Conservation (phyloP, 2,797 vertebrate species). For the Phoebastria nigripes region DNA sequence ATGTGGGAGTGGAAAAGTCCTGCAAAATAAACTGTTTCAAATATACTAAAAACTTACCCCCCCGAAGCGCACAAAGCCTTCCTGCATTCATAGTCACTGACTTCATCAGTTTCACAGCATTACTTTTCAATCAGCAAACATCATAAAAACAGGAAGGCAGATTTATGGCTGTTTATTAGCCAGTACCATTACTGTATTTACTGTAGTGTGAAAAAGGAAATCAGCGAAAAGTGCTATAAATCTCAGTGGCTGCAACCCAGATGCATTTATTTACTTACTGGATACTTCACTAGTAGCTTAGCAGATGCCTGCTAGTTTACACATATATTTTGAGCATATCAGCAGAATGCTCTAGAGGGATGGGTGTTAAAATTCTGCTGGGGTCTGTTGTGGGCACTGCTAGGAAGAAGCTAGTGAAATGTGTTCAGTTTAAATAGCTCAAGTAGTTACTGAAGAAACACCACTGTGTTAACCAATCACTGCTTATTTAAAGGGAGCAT, state of each 20-base stretch:
- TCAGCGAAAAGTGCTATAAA: conserved; percentile 47
- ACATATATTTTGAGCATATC: conserved; percentile 55
- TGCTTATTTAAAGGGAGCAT: not conserved
- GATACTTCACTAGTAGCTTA: conserved; percentile 51
- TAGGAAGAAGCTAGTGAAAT: conserved; percentile 4
- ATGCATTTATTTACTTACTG: conserved; percentile 68
- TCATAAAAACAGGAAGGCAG: conserved; percentile 59
- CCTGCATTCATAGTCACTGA: conserved; percentile 30
- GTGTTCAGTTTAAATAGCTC: not conserved
- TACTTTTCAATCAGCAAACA: conserved; percentile 61
- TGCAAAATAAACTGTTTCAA: conserved; percentile 12
- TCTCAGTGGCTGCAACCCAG: conserved; percentile 61
- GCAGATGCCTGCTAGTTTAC: conserved; percentile 56
- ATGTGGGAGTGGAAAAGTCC: conserved; percentile 20
- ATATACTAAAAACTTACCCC: not conserved
- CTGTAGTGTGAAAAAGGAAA: conserved; percentile 68
- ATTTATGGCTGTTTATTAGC: conserved; percentile 66
- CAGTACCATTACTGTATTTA: conserved; percentile 64
- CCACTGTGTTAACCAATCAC: not conserved
- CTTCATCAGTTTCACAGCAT: conserved; percentile 61
- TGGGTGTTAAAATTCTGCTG: conserved; percentile 46
- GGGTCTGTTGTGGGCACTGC: conserved; percentile 28
- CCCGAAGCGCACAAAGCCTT: not conserved
- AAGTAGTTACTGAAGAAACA: conserved; percentile 1
- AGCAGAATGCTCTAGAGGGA: conserved; percentile 36